Evolutionary conservation across 1,140 invertebrate species (phyloP).

Genomic region (Drosophila dunni): DNA sequence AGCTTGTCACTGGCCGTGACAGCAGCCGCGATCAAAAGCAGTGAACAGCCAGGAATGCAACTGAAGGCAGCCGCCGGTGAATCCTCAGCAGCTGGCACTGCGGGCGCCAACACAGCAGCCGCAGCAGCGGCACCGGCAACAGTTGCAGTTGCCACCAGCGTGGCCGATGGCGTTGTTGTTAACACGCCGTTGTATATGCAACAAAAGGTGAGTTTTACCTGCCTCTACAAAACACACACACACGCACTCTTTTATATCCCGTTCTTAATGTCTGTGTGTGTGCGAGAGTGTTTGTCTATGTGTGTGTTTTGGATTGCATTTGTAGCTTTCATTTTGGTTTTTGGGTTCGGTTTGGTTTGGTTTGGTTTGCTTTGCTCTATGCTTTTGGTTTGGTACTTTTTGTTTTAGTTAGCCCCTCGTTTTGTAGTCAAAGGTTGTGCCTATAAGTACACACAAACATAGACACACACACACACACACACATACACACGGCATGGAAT

Average conservation of each 20-base stretch:
- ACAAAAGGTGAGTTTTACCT: constrained; percentile 77
- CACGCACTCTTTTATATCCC: not conserved
- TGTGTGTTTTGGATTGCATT: constrained; percentile 58
- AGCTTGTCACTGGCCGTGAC: constrained; percentile 88
- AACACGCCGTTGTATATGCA: constrained; percentile 81
- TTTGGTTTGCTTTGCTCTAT: constrained; percentile 43
- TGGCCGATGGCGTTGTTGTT: constrained; percentile 81
- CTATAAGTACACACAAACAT: constrained; percentile 27
- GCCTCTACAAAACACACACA: not conserved
- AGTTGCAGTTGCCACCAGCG: constrained; percentile 85
- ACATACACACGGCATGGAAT: constrained; percentile 18
- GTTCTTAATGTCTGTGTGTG: constrained; percentile 28
- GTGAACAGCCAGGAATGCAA: constrained; percentile 86
- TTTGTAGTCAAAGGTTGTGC: constrained; percentile 43
- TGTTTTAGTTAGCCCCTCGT: constrained; percentile 12
- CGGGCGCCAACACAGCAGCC: constrained; percentile 40
- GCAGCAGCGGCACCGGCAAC: constrained; percentile 30
- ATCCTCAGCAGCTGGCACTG: constrained; percentile 37
- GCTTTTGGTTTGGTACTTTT: constrained; percentile 53
- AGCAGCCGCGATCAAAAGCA: constrained; percentile 85
- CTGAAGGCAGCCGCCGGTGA: constrained; percentile 84
- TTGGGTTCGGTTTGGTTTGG: constrained; percentile 42
- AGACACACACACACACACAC: constrained; percentile 15
- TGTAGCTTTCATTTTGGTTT: constrained; percentile 70
- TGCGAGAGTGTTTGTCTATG: constrained; percentile 6